A percentile compares a stretch with the other conserved stretches of the same genome.
Evolutionary conservation across 2,113 vertebrate genomes (phyloP).

Genomic region (Cygnus buccinator): DNA sequence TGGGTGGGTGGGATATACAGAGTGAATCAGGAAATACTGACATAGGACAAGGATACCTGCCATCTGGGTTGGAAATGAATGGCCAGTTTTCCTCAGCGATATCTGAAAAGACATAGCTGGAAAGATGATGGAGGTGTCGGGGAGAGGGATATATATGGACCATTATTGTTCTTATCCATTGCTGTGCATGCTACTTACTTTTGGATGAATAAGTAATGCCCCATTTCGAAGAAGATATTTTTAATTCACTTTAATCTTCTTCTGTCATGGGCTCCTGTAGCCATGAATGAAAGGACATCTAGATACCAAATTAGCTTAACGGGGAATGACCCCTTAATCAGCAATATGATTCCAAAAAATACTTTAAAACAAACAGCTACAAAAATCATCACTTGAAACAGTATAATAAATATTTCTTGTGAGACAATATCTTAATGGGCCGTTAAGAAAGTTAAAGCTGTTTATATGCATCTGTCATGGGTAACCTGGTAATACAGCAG

Average conservation of each 20-base stretch:
- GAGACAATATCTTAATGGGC: neutral
- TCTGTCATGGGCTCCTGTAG: neutral
- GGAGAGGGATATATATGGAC: neutral
- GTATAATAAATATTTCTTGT: neutral
- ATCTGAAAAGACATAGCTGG: neutral
- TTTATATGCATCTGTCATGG: neutral
- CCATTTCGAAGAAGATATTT: neutral
- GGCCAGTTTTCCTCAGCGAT: neutral
- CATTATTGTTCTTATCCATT: neutral
- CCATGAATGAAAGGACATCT: neutral
- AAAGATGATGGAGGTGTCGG: neutral
- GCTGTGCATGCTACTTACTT: neutral
- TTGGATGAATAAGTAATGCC: neutral
- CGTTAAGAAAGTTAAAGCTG: neutral
- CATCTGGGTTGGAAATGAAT: neutral
- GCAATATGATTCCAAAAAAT: neutral
- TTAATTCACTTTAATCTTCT: neutral
- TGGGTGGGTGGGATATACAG: accelerated
- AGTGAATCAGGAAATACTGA: neutral
- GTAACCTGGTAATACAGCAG: neutral
- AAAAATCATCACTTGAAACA: neutral
- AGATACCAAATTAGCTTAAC: neutral
- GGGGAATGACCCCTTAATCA: neutral
- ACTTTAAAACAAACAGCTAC: neutral
- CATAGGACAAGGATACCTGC: accelerated